Conservation (phyloP, 1,140 invertebrate species). For the Dreissena polymorpha region DNA sequence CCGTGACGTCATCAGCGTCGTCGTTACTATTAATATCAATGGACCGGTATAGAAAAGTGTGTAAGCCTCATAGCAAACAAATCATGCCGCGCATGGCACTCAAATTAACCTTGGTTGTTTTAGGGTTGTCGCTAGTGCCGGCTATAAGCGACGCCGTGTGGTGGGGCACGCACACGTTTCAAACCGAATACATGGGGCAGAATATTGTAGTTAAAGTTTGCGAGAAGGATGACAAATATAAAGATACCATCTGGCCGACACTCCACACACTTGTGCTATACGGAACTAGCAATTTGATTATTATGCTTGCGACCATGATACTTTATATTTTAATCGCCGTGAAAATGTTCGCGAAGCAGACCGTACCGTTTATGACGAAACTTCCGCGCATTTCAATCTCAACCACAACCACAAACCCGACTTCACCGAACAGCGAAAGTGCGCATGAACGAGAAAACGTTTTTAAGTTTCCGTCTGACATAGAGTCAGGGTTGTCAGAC, state of each 20-base stretch:
- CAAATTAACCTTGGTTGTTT: conserved; percentile 12
- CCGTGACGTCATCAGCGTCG: conserved; percentile 58
- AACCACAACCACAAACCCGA: background rate
- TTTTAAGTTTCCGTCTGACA: conserved; percentile 32
- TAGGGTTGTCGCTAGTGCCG: conserved; percentile 15
- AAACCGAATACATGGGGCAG: background rate
- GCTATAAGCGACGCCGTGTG: conserved; percentile 34
- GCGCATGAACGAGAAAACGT: background rate
- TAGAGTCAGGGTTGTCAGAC: conserved; percentile 43
- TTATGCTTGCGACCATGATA: conserved; percentile 34
- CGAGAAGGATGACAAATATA: conserved; percentile 44
- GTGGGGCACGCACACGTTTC: conserved; percentile 43
- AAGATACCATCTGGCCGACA: conserved; percentile 41
- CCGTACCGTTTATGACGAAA: background rate
- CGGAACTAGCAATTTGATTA: background rate
- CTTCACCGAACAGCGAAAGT: background rate
- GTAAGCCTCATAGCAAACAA: conserved; percentile 60
- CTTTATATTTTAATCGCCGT: conserved; percentile 28
- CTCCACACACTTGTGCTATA: conserved; percentile 34
- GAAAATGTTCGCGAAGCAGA: conserved; percentile 26
- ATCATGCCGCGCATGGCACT: conserved; percentile 47
- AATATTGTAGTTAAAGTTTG: conserved; percentile 28
- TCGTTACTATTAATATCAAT: conserved; percentile 63
- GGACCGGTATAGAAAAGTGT: conserved; percentile 65
- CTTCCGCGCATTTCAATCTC: background rate